Conservation (phyloP, 2,113 vertebrate genomes). For the Galbula dea region DNA sequence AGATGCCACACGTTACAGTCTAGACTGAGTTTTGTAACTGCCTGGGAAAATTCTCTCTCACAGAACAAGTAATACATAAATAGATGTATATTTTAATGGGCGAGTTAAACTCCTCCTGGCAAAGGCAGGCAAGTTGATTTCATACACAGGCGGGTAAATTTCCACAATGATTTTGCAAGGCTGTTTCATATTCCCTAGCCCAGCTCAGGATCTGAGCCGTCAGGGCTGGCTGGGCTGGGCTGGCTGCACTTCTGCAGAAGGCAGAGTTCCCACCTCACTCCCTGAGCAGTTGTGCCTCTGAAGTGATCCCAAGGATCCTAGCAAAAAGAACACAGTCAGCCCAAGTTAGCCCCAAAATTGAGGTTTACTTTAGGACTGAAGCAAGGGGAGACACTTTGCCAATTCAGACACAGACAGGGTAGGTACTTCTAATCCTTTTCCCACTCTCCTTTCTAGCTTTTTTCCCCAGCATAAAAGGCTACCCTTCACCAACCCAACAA, state of each 20-base stretch:
- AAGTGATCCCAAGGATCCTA: neutral
- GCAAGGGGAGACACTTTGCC: neutral
- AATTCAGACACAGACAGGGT: neutral
- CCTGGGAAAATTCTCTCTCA: slow-evolving; percentile 66
- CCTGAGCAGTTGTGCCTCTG: neutral
- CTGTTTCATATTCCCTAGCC: slow-evolving; percentile 20
- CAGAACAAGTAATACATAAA: slow-evolving; percentile 62
- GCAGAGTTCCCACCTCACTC: neutral
- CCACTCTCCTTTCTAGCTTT: neutral
- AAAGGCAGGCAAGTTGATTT: slow-evolving; percentile 57
- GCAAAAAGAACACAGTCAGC: neutral
- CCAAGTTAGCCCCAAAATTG: neutral
- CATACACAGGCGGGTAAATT: slow-evolving; percentile 61
- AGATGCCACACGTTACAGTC: slow-evolving; percentile 54
- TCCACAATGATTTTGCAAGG: slow-evolving; percentile 66
- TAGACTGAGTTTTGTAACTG: slow-evolving; percentile 64
- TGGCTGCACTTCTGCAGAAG: neutral
- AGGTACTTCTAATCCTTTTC: neutral
- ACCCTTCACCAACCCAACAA: neutral
- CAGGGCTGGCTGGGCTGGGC: slow-evolving; percentile 6
- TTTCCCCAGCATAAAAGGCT: neutral
- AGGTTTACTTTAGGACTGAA: neutral
- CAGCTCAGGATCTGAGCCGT: neutral
- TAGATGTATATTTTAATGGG: slow-evolving; percentile 66
- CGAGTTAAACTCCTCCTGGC: slow-evolving; percentile 64